Percentiles rank a stretch among this genome's conserved stretches.
Conservation (phyloP, 2,113 vertebrate genomes). For the Syngnathus floridae region DNA sequence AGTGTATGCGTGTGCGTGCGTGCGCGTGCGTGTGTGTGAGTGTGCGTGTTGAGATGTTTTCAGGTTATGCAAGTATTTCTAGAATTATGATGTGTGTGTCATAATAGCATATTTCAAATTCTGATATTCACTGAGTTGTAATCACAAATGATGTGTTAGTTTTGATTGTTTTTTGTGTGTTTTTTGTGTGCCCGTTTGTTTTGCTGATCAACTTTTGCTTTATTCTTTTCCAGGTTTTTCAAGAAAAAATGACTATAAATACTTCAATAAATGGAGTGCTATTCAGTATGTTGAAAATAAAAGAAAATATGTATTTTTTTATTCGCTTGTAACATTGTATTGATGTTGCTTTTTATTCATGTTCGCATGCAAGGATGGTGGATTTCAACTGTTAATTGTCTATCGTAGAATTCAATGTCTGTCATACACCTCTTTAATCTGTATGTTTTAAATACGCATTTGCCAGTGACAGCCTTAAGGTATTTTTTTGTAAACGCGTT, state of each 20-base stretch:
- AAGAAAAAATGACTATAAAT: slow-evolving; percentile 34
- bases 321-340: neutral
- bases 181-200: neutral
- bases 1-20: too few relatives aligned
- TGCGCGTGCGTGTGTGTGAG: too few relatives aligned
- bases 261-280: neutral
- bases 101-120: neutral
- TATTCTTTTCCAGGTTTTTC: slow-evolving; percentile 42
- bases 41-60: too few relatives aligned
- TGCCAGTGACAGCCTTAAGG: neutral
- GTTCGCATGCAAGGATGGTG: neutral
- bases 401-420: neutral
- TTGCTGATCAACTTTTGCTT: neutral
- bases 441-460: neutral
- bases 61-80: neutral
- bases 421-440: neutral
- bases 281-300: neutral
- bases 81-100: neutral
- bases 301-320: neutral
- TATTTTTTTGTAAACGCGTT: neutral
- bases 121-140: neutral
- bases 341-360: neutral
- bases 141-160: too few relatives aligned
- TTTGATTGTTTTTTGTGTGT: neutral
- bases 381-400: neutral